Base-by-base conservation (phyloP, 2,797 vertebrate species). In the Pipistrellus kuhlii region DNA sequence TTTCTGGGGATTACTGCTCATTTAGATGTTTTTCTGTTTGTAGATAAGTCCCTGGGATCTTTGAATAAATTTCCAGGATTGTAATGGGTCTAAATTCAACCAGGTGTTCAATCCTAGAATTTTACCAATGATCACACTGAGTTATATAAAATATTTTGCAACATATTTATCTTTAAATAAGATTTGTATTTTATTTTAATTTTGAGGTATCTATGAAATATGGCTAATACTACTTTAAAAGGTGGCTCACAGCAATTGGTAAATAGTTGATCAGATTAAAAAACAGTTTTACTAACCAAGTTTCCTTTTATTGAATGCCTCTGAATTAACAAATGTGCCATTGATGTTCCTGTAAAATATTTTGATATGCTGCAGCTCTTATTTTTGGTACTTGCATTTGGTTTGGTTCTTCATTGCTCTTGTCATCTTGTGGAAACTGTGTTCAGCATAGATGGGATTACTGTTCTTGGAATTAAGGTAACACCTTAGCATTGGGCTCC, bases 141-240 rank as follows among this genome's bases (percentile, higher is more conserved):
- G 6, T 75, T 64, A 75, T 0, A 12, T 27, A 87, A 86, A 64
- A 35, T 64, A 88, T 48, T 88, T 85, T 69, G 32, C 44, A 57
- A 90, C 25, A 35, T 51, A 62, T 86, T 90, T 41, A 80, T 57
- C 30, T 66, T 76, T 55, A 17, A 88, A 51, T 76, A 77, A 18
- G 80, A 88, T 89, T 71, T 48, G 23, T 4, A 93, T 59, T 91
- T 90, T 32, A 82, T 85, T 88, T 94, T 59, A 93, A 88, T 23
- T 86, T 41, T 72, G 9, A 46, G 90, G 30, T 30, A 77, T 46
- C 46, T 77, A 41, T 72, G 46, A 82, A 82, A 38, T 53, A 51
- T 9, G 21, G 9, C 32, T 91, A 86, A 71, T 27, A 66, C 25
- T 23, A 44, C 8, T 38, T 11, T 76, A 35, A 95, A 59, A 86